Conservation (phyloP, 2,113 vertebrate species). For the Nothobranchius furzeri region DNA sequence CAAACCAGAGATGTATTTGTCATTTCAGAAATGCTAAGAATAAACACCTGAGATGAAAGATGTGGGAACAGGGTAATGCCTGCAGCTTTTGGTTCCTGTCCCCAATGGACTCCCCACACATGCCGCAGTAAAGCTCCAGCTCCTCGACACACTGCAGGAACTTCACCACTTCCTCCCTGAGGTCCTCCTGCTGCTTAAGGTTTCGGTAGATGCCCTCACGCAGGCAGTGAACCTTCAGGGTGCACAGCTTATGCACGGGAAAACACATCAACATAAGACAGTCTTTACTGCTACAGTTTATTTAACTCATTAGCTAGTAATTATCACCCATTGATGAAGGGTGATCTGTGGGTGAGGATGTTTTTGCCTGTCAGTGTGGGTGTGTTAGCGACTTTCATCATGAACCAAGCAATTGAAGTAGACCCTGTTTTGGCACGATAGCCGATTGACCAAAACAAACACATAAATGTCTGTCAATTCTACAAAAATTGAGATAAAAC, state of each 20-base stretch:
- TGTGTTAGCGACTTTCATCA: too few species aligned
- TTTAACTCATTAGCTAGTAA: too few species aligned
- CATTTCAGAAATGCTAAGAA: not conserved
- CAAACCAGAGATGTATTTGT: too few species aligned
- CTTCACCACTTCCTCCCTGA: conserved; percentile 92
- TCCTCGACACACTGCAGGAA: conserved; percentile 98
- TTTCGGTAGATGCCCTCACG: conserved; percentile 88
- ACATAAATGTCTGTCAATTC: too few species aligned
- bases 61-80: conserved; percentile 95
- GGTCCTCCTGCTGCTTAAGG: conserved; percentile 85
- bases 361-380: too few species aligned
- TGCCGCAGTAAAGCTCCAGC: conserved; percentile 97
- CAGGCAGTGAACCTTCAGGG: conserved; percentile 92
- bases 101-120: conserved; percentile 97
- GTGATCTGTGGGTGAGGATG: too few species aligned
- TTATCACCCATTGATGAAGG: too few species aligned
- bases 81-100: conserved; percentile 96
- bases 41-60: conserved; percentile 88
- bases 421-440: too few species aligned
- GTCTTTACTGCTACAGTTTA: too few species aligned
- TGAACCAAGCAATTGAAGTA: too few species aligned
- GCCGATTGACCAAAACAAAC: too few species aligned
- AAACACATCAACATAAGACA: not conserved
- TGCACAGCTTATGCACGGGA: conserved; percentile 80
- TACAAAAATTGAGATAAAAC: too few species aligned